These are phyloP conservation scores for Euzophera pinguis DNA, from an alignment of 2,888 invertebrate species.

Conservation along the genomic window DNA sequence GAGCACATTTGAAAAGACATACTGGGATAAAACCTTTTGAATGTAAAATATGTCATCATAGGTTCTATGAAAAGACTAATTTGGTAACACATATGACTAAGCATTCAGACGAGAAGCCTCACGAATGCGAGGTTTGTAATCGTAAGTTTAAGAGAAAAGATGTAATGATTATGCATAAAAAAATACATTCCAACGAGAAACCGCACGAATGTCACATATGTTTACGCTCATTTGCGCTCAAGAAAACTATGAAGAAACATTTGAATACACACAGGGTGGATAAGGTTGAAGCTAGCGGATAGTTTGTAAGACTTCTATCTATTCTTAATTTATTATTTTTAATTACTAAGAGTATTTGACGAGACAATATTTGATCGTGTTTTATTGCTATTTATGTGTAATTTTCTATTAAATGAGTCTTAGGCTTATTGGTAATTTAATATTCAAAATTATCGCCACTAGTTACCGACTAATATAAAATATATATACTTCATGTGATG, in stretches of 20 bases:
- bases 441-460: too few species aligned
- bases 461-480: too few species aligned
- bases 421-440: too few species aligned
- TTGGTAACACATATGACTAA: background rate
- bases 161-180: background rate
- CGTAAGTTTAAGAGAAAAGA: constrained; percentile 1
- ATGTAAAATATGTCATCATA: background rate
- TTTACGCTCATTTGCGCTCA: background rate
- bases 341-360: too few species aligned
- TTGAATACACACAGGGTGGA: background rate
- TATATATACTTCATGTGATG: too few species aligned
- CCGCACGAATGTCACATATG: constrained; percentile 1
- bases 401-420: too few species aligned
- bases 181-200: constrained; percentile 7
- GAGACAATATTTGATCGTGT: too few species aligned
- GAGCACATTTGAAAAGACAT: background rate
- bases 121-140: background rate
- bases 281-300: background rate
- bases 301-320: background rate
- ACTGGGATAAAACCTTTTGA: background rate
- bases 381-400: too few species aligned
- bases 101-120: constrained; percentile 5
- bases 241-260: constrained; percentile 5
- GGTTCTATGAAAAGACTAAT: constrained; percentile 3
- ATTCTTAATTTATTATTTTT: too few species aligned